These are phyloP conservation scores for Diuraphis noxia DNA, from an alignment of 1,140 invertebrate genomes.

Conservation along the genomic window DNA sequence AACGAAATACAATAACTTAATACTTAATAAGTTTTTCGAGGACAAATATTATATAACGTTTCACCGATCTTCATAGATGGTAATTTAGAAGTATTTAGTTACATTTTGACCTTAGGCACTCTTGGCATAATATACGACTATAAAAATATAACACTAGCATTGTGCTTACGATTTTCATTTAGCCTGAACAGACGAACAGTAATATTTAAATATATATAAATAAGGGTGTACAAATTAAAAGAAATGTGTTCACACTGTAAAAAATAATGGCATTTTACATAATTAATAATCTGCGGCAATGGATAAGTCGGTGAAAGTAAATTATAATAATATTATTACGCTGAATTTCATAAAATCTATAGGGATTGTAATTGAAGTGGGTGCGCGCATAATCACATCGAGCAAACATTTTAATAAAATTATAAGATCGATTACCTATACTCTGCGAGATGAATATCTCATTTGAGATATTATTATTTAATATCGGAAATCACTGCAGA, in stretches of 20 bases:
- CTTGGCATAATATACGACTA: background rate
- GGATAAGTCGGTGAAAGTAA: background rate
- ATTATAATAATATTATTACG: no score
- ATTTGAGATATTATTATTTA: background rate
- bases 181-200: background rate
- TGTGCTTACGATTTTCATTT: background rate
- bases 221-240: background rate
- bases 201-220: background rate
- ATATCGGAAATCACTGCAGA: constrained; percentile 41
- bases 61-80: background rate
- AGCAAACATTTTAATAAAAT: background rate
- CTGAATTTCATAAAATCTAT: background rate
- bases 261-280: background rate
- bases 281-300: background rate
- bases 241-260: background rate
- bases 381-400: background rate
- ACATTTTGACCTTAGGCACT: background rate
- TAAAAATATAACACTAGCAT: background rate
- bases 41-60: background rate
- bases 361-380: background rate
- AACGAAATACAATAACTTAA: background rate
- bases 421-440: background rate
- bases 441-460: background rate
- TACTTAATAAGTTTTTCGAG: background rate
- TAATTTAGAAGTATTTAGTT: background rate